Conservation (phyloP, 1,140 invertebrate genomes). For the Sarcophaga peregrina region DNA sequence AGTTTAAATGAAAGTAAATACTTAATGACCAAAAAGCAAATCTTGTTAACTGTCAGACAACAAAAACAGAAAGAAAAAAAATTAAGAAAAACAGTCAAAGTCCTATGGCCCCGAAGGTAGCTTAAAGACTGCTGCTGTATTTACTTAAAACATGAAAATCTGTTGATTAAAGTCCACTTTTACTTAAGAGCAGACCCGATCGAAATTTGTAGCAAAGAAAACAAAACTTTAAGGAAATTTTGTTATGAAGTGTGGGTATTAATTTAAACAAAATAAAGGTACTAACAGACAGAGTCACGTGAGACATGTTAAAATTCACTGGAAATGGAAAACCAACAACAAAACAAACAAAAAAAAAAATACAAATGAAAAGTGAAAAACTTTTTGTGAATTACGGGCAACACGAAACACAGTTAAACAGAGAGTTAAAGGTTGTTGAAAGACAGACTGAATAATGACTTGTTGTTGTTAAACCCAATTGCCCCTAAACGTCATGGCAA, state of each 20-base stretch:
- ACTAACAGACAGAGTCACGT: constrained; percentile 11
- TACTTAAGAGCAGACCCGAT: neutral
- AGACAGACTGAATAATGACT: neutral
- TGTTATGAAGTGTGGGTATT: neutral
- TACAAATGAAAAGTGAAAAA: too few relatives aligned
- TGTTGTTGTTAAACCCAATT: neutral
- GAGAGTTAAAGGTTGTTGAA: constrained; percentile 4
- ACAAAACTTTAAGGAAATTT: neutral
- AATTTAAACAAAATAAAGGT: neutral
- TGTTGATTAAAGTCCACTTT: neutral
- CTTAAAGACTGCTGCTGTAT: neutral
- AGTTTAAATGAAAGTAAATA: too few relatives aligned
- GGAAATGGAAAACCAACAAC: neutral
- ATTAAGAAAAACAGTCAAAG: neutral
- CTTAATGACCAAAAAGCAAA: too few relatives aligned
- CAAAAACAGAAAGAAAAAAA: too few relatives aligned
- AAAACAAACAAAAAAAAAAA: too few relatives aligned
- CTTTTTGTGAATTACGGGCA: neutral
- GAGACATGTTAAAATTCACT: neutral
- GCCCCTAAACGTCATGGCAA: too few relatives aligned
- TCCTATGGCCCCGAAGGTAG: neutral
- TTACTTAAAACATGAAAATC: neutral
- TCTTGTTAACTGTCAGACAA: too few relatives aligned
- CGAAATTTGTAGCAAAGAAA: neutral
- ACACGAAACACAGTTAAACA: neutral